Base-by-base conservation (phyloP, 1,140 invertebrate species). In the Piezodorus guildinii region DNA sequence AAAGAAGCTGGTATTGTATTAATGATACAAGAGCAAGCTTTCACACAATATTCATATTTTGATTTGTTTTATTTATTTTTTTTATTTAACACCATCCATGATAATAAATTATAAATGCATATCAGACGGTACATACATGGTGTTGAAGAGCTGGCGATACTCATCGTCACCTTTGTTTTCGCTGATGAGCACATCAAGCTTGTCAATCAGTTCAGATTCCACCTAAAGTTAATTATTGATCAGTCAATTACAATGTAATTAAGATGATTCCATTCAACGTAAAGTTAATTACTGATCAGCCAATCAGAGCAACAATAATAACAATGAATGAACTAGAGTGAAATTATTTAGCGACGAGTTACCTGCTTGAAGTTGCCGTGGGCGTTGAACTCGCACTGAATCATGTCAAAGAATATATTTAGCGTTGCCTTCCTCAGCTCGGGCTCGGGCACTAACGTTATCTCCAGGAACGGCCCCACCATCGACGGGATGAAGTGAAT, bases 401-500 rank as follows among this genome's bases (percentile, higher is more conserved):
- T 95, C 85, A 98, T 93, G 71, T 97, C 93, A 72, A 96, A 97
- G 70, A 98, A 93, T 30, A 97, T 94, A 12, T 91, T 89, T 17
- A 98, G 79, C 0, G 94, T 96, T 0, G 91, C 90, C 71, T 93
- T 90, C 8, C 94, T 79, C 17, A 98, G 73, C 69, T 91, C 87
- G 64, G 82, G 82, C 72, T 96, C 91, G 0, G 91, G 90, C 19
- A 97, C 90, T 19, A 97, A 75, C 0, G 93, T 93, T 9, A 98
- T 91, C 77, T 98, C 93, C 15, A 98, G 77, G 70, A 98, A 87
- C 0, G 92, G 91, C 3, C 94, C 92, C 10, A 98, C 93, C 82
- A 97, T 88, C 1, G 86, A 85, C 0, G 92, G 92, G 70, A 97
- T 91, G 70, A 96, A 92, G 71, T 92, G 84, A 10, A 92, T 80